Evolutionary conservation across 2,113 vertebrate genomes (phyloP), one percentile per base, ranked within the genome.

Genomic region (Sisor rabdophorus): DNA sequence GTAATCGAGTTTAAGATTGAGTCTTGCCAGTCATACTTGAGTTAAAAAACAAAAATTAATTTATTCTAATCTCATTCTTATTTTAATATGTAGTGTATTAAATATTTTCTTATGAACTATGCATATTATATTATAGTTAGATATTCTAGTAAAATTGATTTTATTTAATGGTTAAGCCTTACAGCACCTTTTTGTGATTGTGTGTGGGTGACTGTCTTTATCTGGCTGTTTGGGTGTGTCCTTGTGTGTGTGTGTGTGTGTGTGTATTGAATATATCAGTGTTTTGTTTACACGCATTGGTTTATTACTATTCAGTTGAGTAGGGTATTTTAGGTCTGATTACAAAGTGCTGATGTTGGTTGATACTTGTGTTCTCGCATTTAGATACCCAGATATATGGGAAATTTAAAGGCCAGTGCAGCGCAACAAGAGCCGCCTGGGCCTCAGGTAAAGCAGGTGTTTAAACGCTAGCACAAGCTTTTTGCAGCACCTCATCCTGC

Each of bases 321-420:
- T 20, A 48, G 17, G 7, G 8, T 28, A 52, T 44, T 76, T 22
- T n/a, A 22, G 15, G 24, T 30, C 7, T 52, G 24, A 59, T 69
- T 22, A 75, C 48, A 65, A 44, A 75, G n/a, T 68, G 11, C 32
- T 28, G 28, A 73, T 65, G 60, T 32, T 71, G 58, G 44, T 80
- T 86, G 53, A 85, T 71, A 61, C 60, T 32, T 79, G 11, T 89
- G 81, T 90, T 89, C 85, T 90, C 68, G 26, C 86, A 81, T 81
- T 78, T 83, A 91, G 90, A 89, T 91, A 78, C 90, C 88, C 82
- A 87, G 90, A 52, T 91, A 76, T 87, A 89, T 82, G 88, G 87
- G 87, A 52, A 85, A 78, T 78, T 74, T 76, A 80, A 86, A 76
- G 55, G 82, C 76, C 78, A 86, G 78, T 85, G 87, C 84, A 79